These are phyloP conservation scores for Drosophila pandora DNA, from an alignment of 1,140 invertebrate genomes.

Conservation along the genomic window DNA sequence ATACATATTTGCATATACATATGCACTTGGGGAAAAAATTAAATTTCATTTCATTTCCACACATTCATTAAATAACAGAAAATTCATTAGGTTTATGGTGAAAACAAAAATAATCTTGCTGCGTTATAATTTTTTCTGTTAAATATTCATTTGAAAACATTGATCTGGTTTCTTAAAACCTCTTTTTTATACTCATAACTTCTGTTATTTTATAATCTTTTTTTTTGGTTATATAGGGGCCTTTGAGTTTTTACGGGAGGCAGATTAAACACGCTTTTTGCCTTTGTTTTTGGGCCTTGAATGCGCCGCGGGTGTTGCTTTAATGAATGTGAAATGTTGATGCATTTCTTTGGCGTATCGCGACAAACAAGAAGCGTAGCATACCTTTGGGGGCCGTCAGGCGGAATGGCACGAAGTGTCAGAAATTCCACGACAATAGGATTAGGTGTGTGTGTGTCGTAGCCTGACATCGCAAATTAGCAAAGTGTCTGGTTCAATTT, in stretches of 20 bases:
- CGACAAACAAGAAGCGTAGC: slow-evolving; percentile 35
- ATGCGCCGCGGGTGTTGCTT: slow-evolving; percentile 61
- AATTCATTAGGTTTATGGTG: background rate
- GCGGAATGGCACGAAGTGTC: background rate
- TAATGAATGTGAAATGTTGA: slow-evolving; percentile 60
- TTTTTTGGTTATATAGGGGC: background rate
- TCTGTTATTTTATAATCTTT: background rate
- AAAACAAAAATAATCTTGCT: background rate
- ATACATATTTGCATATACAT: slow-evolving; percentile 22
- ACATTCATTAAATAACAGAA: background rate
- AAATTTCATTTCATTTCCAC: background rate
- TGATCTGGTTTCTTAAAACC: background rate
- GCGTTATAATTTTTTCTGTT: too few species aligned
- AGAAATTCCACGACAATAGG: background rate
- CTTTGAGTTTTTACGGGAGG: slow-evolving; percentile 3
- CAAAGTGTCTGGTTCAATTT: background rate
- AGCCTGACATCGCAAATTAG: slow-evolving; percentile 12
- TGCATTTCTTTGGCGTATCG: slow-evolving; percentile 43
- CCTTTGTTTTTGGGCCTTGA: slow-evolving; percentile 57
- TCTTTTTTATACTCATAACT: background rate
- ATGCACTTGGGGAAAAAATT: slow-evolving; percentile 6
- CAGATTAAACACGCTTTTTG: slow-evolving; percentile 34
- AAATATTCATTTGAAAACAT: too few species aligned
- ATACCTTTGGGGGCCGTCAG: slow-evolving; percentile 20
- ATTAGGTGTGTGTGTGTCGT: slow-evolving; percentile 9